phyloP scores from a whole-genome alignment of 2,888 invertebrate species.

The Drosophila robusta region DNA sequence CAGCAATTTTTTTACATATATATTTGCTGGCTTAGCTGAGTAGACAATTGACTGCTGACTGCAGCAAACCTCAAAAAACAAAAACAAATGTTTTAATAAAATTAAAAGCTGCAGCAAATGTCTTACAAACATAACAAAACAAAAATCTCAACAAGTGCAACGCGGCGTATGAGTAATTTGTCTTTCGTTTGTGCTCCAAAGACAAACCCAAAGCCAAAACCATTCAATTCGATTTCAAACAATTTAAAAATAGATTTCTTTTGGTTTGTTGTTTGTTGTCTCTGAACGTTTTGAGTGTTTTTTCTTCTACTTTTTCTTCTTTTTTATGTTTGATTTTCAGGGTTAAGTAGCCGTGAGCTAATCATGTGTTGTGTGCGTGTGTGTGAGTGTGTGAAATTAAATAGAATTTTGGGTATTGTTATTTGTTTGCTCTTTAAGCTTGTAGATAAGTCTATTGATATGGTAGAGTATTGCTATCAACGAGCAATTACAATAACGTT shows the following conservation, averaged over 20 bases:
- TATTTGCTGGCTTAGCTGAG: too few relatives aligned
- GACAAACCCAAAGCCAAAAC: slow-evolving; percentile 28
- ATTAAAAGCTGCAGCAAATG: slow-evolving; percentile 11
- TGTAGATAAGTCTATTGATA: slow-evolving; percentile 1
- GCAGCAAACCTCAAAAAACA: not conserved
- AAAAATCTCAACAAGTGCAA: slow-evolving; percentile 8
- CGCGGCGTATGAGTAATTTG: slow-evolving; percentile 32
- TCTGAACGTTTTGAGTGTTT: slow-evolving; percentile 27
- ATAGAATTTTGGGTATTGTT: slow-evolving; percentile 7
- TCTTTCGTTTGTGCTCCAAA: slow-evolving; percentile 1
- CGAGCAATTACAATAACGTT: not conserved
- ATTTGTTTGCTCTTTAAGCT: not conserved
- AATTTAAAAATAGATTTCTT: slow-evolving; percentile 48
- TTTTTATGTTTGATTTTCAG: slow-evolving; percentile 36
- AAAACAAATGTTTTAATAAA: too few relatives aligned
- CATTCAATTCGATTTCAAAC: slow-evolving; percentile 42
- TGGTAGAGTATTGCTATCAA: slow-evolving; percentile 5
- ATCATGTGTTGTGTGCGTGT: slow-evolving; percentile 4
- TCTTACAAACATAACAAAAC: not conserved
- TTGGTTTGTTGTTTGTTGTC: slow-evolving; percentile 14
- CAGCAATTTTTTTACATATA: not conserved
- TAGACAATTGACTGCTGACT: slow-evolving; percentile 9
- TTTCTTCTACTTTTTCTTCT: not conserved
- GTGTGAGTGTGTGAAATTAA: not conserved
- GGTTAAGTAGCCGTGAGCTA: slow-evolving; percentile 42